Evolutionary conservation across 1,140 invertebrate species (phyloP).

Genomic region (Aphelinus certus): DNA sequence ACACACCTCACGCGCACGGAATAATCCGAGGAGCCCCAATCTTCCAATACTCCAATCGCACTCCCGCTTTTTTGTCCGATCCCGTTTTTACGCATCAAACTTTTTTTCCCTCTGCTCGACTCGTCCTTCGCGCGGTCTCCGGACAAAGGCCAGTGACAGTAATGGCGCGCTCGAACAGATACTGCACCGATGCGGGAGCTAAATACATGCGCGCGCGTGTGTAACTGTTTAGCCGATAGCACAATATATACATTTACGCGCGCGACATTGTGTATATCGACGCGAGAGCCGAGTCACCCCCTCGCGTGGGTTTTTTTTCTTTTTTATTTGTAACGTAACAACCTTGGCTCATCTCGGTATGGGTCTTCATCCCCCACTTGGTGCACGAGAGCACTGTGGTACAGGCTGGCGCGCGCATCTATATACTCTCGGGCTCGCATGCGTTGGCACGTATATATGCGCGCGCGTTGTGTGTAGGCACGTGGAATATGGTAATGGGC

Average conservation of each 20-base stretch:
- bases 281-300: neutral
- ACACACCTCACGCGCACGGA: neutral
- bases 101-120: neutral
- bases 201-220: neutral
- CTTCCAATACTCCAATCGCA: constrained; percentile 23
- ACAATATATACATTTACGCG: no score
- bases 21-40: constrained; percentile 12
- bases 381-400: no score
- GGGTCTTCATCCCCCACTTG: constrained; percentile 26
- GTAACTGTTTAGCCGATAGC: no score
- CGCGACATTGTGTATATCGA: neutral
- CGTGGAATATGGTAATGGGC: constrained; percentile 62
- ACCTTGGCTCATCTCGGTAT: constrained; percentile 12
- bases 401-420: neutral
- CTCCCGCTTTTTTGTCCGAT: constrained; percentile 3
- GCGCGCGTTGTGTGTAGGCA: constrained; percentile 44
- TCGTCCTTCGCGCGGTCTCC: neutral
- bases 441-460: constrained; percentile 54
- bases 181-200: neutral
- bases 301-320: neutral
- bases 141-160: constrained; percentile 18
- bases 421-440: constrained; percentile 49
- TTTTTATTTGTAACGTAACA: constrained; percentile 8
- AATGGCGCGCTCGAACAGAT: neutral
- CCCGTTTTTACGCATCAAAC: neutral